phyloP scores from a whole-genome alignment of 1,140 invertebrate genomes.

The Drosophila simulans region DNA sequence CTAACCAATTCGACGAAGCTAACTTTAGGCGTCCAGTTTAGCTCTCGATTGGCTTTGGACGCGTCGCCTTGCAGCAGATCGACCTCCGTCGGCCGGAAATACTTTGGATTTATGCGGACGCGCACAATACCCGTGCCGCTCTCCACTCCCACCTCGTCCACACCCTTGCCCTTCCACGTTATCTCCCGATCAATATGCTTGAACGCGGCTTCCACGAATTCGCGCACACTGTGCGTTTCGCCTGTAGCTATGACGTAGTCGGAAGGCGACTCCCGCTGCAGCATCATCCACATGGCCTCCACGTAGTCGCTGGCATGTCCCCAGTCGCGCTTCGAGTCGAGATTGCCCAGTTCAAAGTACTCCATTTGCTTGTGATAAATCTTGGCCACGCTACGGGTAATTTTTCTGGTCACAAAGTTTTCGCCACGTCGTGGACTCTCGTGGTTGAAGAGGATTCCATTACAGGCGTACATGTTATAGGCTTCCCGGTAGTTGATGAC shows the following conservation, averaged over 20 bases:
- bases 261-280: conserved; percentile 96
- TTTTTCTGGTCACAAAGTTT: conserved; percentile 99
- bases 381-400: conserved; percentile 98
- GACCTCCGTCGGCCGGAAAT: conserved; percentile 99
- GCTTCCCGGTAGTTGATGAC: conserved; percentile 99
- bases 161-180: conserved; percentile 94
- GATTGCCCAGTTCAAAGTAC: conserved; percentile 95
- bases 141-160: conserved; percentile 95
- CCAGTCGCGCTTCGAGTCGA: conserved; percentile 99
- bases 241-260: conserved; percentile 99
- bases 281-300: conserved; percentile 99
- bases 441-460: conserved; percentile 99
- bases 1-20: conserved; percentile 94
- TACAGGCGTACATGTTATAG: conserved; percentile 98
- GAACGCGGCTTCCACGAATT: conserved; percentile 98
- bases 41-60: conserved; percentile 92
- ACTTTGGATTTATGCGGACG: conserved; percentile 96
- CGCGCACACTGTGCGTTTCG: conserved; percentile 96
- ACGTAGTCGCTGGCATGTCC: conserved; percentile 99
- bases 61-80: conserved; percentile 96
- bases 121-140: conserved; percentile 91
- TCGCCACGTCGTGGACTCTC: conserved; percentile 99
- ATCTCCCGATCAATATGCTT: conserved; percentile 90
- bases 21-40: conserved; percentile 95
- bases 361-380: conserved; percentile 95